Evolutionary conservation across 2,888 invertebrate genomes (phyloP), one percentile per base, ranked within the genome.

Genomic region (Drosophila diplacantha): DNA sequence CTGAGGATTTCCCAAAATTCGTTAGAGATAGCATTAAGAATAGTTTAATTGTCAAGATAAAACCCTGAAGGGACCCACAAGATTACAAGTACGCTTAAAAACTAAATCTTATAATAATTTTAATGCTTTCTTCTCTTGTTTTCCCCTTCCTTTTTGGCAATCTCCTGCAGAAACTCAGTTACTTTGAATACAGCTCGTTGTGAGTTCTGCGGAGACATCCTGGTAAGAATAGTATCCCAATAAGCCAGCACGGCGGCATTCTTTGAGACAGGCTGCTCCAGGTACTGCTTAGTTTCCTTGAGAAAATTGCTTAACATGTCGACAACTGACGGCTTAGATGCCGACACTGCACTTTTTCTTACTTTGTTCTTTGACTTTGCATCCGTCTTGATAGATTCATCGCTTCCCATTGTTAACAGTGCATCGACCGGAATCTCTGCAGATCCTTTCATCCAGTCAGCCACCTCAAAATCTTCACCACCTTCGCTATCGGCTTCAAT

Each of bases 251-350:
- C 44, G 18, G 44, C 14, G 29, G 44, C 44, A 9, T 44, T 44
- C 14, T 44, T 44, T 8, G 44, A 29, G 29, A 44, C 29, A 14
- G 44, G 44, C 44, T 44, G 29, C 44, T 29, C 29, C 18, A 44
- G 29, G 26, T 8, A 20, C 5, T 44, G 44, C 14, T 9, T 44
- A 18, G 44, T 44, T 29, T 29, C 44, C 18, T 44, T 18, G 1
- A 44, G 44, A 44, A 44, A 44, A 8, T 44, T 18, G 44, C 44
- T 29, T 8, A 44, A 14, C 44, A 44, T 44, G 44, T 44, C 44
- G 18, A 20, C 44, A 14, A 44, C 18, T 29, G 44, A 29, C 5
- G 18, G 5, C 8, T 44, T 14, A 18, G 44, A 44, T 14, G 14
- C 20, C 16, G 29, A 8, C 18, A 2, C 16, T 5, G 26, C 12